phyloP scores from a whole-genome alignment of 30 jellyfish, hydroid and myxozoan genomes.

The Aurelia aurita region DNA sequence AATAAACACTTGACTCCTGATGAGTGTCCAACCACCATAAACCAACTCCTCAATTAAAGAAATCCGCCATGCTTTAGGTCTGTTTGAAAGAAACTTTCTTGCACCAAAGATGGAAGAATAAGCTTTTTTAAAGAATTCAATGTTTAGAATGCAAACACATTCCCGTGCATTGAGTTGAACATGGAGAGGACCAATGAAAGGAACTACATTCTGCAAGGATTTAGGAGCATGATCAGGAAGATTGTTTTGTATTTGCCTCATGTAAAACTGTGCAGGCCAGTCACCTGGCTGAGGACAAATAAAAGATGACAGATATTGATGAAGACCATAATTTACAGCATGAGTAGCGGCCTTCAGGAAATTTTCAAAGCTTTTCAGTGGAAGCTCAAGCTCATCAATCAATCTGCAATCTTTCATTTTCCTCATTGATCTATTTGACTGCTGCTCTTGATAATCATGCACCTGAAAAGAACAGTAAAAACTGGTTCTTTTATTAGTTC shows the following conservation, averaged over 20 bases:
- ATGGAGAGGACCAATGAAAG: conserved; percentile 39
- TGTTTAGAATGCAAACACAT: conserved; percentile 32
- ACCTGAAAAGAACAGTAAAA: no score
- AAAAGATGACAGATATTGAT: not conserved
- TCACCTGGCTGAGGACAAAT: conserved; percentile 51
- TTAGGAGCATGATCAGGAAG: not conserved
- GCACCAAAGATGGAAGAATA: conserved; percentile 39
- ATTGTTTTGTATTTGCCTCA: conserved; percentile 43
- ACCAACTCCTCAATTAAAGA: conserved; percentile 22
- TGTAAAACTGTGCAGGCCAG: conserved; percentile 58
- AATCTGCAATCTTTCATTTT: conserved; percentile 34
- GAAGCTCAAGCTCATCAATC: conserved; percentile 10
- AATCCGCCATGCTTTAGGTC: conserved; percentile 46
- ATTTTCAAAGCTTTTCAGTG: conserved; percentile 16
- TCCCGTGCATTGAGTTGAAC: conserved; percentile 56
- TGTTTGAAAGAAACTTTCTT: conserved; percentile 26
- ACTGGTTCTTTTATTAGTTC: no score
- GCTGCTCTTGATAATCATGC: conserved; percentile 29
- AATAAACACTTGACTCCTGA: conserved; percentile 33
- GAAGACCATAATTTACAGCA: conserved; percentile 16
- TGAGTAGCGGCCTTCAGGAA: conserved; percentile 25
- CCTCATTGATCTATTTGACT: not conserved
- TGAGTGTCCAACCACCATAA: conserved; percentile 58
- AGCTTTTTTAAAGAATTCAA: conserved; percentile 14
- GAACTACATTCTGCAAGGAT: not conserved